Evolutionary conservation across 2,888 invertebrate species (phyloP).

Genomic region (Heliothis peltigera): DNA sequence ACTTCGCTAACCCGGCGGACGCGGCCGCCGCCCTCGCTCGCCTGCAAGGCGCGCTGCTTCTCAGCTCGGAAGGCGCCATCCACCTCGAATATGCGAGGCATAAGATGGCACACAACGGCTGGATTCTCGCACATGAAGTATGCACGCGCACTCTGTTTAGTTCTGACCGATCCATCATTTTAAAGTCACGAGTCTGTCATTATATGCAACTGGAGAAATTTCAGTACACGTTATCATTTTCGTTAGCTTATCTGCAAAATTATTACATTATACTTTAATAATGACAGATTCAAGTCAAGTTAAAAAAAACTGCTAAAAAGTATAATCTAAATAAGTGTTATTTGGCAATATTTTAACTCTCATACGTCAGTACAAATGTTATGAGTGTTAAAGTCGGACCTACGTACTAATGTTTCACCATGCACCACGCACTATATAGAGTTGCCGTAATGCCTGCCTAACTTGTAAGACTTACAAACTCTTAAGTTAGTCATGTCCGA

Average conservation of each 20-base stretch:
- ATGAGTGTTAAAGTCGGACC: constrained; percentile 65
- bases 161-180: constrained; percentile 39
- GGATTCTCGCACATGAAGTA: constrained; percentile 90
- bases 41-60: constrained; percentile 98
- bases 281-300: constrained; percentile 27
- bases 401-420: constrained; percentile 75
- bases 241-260: too few relatives aligned
- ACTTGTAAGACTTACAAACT: constrained; percentile 44
- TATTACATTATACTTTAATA: constrained; percentile 8
- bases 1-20: constrained; percentile 97
- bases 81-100: constrained; percentile 99
- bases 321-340: constrained; percentile 42
- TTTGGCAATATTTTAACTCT: constrained; percentile 34
- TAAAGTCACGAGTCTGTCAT: constrained; percentile 10
- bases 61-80: constrained; percentile 99
- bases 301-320: constrained; percentile 9
- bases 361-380: constrained; percentile 31
- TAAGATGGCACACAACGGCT: constrained; percentile 96
- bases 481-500: constrained; percentile 45
- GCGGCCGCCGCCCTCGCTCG: constrained; percentile 97
- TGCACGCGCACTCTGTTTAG: constrained; percentile 81
- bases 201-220: not conserved
- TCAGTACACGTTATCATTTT: too few relatives aligned
- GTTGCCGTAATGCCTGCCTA: constrained; percentile 63
- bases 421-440: constrained; percentile 82